Base-by-base conservation (phyloP, 2,888 invertebrate genomes). In the Yponomeuta sedellus region DNA sequence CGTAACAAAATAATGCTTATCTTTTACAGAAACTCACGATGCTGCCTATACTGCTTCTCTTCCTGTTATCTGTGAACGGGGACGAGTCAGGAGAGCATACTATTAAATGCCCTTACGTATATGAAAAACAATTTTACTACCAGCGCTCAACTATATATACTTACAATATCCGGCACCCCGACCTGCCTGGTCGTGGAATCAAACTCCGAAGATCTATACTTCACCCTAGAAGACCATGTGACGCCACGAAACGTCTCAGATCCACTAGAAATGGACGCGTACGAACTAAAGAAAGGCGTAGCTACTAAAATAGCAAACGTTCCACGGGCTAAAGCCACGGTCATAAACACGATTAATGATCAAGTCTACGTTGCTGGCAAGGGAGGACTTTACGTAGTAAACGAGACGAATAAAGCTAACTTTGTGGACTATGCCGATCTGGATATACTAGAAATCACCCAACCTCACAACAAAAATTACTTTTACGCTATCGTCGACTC, bases 211-310 rank as follows among this genome's bases (percentile, higher is more conserved):
- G 87, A 88, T 4, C 71, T 90, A 1, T 75, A 82, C 3, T 90
- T 90, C 72, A 91, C 89, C 0, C 67, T 91, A 56, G 87, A 90
- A 39, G 90, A 91, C 66, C 69, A 90, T 64, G 85, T 87, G 16
- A 80, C 86, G 8, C 70, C 90, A 34, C 83, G 87, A 70, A 74
- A 88, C n/a, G 88, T 88, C 22, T 75, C 86, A 4, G 77, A 85
- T 1, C 89, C 90, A 69, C 90, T 90, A 0, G 83, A 78, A 77
- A 91, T 91, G 91, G 90, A 89, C 52, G 89, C 90, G 68, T 90
- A 88, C 22, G 69, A 87, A 0, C 68, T 90, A 1, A 81, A 80
- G 67, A 73, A 83, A 16, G 80, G 83, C 28, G 75, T 75, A 68
- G 82, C 86, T 0, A 80, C 83, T 1, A 84, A 81, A 78, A 81